A percentile compares a stretch with the other conserved stretches of the same genome.
Evolutionary conservation across 2,888 invertebrate species (phyloP).

Genomic region (Scaptomyza tumidula): DNA sequence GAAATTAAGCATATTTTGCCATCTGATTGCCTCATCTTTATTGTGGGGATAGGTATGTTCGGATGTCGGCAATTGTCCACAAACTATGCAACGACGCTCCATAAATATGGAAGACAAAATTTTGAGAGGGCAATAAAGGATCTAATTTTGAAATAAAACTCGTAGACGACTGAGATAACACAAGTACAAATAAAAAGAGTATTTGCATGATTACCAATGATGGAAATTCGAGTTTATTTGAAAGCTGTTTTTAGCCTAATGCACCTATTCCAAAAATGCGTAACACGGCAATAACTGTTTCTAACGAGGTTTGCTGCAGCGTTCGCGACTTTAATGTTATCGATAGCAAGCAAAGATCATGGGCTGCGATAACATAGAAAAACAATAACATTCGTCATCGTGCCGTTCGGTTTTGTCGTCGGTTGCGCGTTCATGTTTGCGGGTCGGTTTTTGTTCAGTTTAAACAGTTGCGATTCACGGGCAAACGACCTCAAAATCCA

Average conservation of each 20-base stretch:
- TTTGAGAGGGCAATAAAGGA: constrained; percentile 20
- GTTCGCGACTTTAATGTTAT: constrained; percentile 7
- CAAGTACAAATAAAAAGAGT: not conserved
- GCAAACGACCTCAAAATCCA: constrained; percentile 33
- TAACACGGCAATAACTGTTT: not conserved
- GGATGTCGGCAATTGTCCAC: constrained; percentile 48
- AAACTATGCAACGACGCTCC: constrained; percentile 64
- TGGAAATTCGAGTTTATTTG: not conserved
- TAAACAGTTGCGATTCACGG: constrained; percentile 9
- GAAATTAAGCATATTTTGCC: constrained; percentile 44
- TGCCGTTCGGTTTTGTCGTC: constrained; percentile 26
- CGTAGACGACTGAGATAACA: constrained; percentile 15
- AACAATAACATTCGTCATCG: constrained; percentile 30
- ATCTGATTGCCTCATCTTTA: constrained; percentile 49
- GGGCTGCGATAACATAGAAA: constrained; percentile 11
- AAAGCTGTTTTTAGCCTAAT: too few relatives aligned
- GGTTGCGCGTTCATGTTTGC: constrained; percentile 8
- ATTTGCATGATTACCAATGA: not conserved
- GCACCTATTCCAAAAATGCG: too few relatives aligned
- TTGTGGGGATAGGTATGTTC: constrained; percentile 38
- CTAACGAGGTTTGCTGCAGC: not conserved
- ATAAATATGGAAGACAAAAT: constrained; percentile 38
- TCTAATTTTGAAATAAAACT: constrained; percentile 48
- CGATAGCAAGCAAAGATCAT: constrained; percentile 16
- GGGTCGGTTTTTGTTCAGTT: constrained; percentile 26